These are phyloP conservation scores for Orthonyx spaldingii DNA, from an alignment of 2,113 vertebrate species.

Conservation along the genomic window DNA sequence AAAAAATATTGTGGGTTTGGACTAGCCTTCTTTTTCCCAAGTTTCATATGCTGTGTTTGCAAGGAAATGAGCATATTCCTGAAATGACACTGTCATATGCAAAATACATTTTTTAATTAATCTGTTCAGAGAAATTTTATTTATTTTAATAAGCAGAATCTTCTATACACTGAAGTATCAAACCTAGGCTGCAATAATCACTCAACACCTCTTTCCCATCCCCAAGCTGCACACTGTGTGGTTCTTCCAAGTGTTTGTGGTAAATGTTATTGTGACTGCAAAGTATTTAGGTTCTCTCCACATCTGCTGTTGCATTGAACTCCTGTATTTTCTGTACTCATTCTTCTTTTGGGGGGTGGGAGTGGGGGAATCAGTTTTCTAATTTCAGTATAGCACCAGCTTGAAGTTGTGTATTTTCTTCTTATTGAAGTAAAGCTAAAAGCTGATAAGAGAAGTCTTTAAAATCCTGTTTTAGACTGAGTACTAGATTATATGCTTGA, in stretches of 20 bases:
- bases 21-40: not conserved
- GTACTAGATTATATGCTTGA: conserved; percentile 46
- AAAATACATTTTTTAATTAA: not conserved
- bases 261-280: not conserved
- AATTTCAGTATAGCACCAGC: not conserved
- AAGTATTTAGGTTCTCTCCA: not conserved
- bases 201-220: not conserved
- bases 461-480: conserved; percentile 30
- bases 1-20: not conserved
- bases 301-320: not conserved
- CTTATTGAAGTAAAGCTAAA: conserved; percentile 33
- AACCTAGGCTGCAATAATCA: not conserved
- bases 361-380: not conserved
- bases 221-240: not conserved
- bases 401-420: not conserved
- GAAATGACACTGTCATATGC: not conserved
- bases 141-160: not conserved
- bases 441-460: conserved; percentile 44
- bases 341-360: not conserved
- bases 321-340: not conserved
- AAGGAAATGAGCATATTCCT: not conserved
- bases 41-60: not conserved
- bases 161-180: not conserved
- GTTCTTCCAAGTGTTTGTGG: not conserved
- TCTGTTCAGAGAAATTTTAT: not conserved